Evolutionary conservation across 2,113 vertebrate species (phyloP).

Genomic region (Dasyurus viverrinus): DNA sequence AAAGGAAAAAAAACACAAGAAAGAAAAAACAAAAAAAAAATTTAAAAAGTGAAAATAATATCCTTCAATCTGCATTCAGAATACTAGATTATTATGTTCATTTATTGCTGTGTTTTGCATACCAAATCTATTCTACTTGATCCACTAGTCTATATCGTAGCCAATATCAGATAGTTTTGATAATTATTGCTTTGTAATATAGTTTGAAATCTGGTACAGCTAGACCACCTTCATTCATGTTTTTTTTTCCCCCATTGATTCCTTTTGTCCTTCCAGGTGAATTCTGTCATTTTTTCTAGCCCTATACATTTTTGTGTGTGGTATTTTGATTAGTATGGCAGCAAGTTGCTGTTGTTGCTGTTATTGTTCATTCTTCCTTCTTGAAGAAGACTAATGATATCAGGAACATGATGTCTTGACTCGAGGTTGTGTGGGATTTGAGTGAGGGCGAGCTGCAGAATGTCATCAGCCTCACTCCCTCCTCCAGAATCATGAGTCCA

Average conservation of each 20-base stretch:
- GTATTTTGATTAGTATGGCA: background rate
- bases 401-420: too few relatives aligned
- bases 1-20: too few relatives aligned
- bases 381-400: too few relatives aligned
- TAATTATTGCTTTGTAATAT: background rate
- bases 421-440: too few relatives aligned
- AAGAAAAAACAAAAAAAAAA: too few relatives aligned
- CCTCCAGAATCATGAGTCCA: too few relatives aligned
- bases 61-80: background rate
- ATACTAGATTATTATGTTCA: background rate
- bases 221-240: background rate
- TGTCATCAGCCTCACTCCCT: too few relatives aligned
- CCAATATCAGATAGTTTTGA: background rate
- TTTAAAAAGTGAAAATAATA: too few relatives aligned
- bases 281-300: background rate
- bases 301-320: background rate
- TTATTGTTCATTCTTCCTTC: too few relatives aligned
- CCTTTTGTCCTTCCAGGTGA: background rate
- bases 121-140: background rate
- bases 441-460: too few relatives aligned
- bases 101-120: background rate
- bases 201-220: background rate
- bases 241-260: background rate
- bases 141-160: background rate
- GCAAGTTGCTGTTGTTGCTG: too few relatives aligned